phyloP scores from a whole-genome alignment of 2,888 invertebrate species.

The Elmis aenea region DNA sequence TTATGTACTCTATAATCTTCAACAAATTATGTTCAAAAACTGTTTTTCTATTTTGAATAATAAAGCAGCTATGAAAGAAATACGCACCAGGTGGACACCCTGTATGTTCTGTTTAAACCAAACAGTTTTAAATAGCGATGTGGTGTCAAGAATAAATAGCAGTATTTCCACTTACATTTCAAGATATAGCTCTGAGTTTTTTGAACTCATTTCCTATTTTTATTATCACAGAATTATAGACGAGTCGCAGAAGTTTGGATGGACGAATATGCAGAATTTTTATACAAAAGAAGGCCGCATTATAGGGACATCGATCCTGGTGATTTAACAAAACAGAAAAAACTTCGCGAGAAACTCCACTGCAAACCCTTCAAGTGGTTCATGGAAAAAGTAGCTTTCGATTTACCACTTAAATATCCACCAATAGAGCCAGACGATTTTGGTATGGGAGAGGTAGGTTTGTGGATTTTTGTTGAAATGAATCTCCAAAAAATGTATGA shows the following conservation, averaged over 20 bases:
- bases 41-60: no score
- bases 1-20: no score
- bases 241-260: conserved; percentile 97
- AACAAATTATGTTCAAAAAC: no score
- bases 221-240: conserved; percentile 68
- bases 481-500: conserved; percentile 2
- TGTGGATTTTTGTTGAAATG: no score
- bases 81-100: no score
- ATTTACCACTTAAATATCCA: conserved; percentile 81
- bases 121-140: no score
- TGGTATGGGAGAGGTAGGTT: conserved; percentile 68
- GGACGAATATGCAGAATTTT: conserved; percentile 89
- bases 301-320: conserved; percentile 73
- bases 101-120: no score
- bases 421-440: conserved; percentile 79
- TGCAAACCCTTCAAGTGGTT: conserved; percentile 96
- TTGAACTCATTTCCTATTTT: no score
- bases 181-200: no score
- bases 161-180: no score
- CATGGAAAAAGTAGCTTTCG: conserved; percentile 88
- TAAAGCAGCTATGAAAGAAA: no score
- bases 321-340: conserved; percentile 71
- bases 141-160: no score
- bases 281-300: conserved; percentile 76
- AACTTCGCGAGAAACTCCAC: conserved; percentile 65